These are phyloP conservation scores for Channa argus DNA, from an alignment of 2,113 vertebrate species.

Conservation along the genomic window DNA sequence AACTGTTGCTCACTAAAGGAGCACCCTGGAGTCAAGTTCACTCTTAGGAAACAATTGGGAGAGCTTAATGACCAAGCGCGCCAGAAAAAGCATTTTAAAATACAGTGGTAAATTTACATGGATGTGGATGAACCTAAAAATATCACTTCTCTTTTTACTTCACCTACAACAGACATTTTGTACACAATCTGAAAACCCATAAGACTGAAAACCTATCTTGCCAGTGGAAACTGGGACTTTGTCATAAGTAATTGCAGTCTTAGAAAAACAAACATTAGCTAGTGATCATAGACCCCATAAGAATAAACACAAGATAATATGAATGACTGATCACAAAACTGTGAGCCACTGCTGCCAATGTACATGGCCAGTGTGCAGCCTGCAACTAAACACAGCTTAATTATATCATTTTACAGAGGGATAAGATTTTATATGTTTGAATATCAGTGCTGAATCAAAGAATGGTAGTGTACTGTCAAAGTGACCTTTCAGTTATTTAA, in stretches of 20 bases:
- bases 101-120: neutral
- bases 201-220: neutral
- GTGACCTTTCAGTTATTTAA: no score
- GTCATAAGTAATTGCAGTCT: neutral
- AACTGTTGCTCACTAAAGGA: slow-evolving; percentile 1
- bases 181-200: neutral
- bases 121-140: neutral
- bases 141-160: neutral
- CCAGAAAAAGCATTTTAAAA: neutral
- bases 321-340: no score
- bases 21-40: neutral
- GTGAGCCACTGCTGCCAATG: no score
- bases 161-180: neutral
- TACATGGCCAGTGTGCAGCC: neutral
- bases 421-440: no score
- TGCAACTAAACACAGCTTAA: neutral
- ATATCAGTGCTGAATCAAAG: no score
- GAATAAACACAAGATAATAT: no score
- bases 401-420: neutral
- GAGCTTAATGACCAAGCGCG: neutral
- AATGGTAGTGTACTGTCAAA: no score
- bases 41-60: neutral
- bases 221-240: neutral
- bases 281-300: neutral
- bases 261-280: neutral